phyloP scores from a whole-genome alignment of 1,140 invertebrate genomes.

The Muscidifurax raptorellus region DNA sequence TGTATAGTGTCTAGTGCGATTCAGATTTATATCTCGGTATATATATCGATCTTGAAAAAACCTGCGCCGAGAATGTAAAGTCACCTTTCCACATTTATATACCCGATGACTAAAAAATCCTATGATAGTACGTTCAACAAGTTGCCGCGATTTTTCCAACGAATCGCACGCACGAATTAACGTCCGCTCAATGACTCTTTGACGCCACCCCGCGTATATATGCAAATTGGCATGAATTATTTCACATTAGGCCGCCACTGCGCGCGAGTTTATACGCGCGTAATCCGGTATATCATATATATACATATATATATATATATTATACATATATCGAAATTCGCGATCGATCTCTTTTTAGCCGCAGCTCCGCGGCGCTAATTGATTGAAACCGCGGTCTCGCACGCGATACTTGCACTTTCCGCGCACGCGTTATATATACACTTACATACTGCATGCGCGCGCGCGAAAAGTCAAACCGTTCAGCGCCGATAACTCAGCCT shows the following conservation, averaged over 20 bases:
- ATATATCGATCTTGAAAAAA: neutral
- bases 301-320: too few species aligned
- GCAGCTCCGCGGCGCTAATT: neutral
- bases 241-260: neutral
- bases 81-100: neutral
- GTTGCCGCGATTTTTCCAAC: neutral
- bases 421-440: too few species aligned
- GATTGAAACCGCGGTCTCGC: conserved; percentile 10
- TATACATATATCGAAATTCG: neutral
- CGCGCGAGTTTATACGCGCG: neutral
- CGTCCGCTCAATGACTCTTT: neutral
- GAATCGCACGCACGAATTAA: neutral
- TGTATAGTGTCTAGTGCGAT: neutral
- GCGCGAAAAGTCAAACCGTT: neutral
- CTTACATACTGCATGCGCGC: too few species aligned
- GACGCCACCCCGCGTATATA: neutral
- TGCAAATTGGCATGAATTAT: conserved; percentile 25
- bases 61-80: neutral
- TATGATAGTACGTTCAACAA: neutral
- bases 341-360: neutral
- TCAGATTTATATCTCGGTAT: conserved; percentile 18
- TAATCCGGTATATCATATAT: neutral
- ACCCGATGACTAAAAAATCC: neutral
- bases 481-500: neutral
- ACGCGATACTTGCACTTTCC: conserved; percentile 16